Evolutionary conservation across 92 coral and sea anemone genomes (phyloP).

Genomic region (Palythoa heliodiscus): DNA sequence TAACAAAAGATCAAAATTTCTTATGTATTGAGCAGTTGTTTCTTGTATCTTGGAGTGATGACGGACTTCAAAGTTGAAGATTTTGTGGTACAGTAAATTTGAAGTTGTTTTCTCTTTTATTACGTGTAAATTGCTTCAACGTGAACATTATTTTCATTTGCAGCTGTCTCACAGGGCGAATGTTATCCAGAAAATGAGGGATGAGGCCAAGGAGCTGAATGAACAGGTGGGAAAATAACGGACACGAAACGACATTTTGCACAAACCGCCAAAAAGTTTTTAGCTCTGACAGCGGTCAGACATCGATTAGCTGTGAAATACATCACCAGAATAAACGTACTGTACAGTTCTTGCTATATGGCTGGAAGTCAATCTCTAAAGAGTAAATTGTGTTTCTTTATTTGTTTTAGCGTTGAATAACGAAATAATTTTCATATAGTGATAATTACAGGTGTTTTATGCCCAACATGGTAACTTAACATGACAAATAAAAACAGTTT

Average conservation of each 20-base stretch:
- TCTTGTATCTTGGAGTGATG: neutral
- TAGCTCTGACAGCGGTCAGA: neutral
- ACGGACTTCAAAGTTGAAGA: conserved; percentile 24
- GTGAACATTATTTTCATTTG: neutral
- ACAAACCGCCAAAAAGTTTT: neutral
- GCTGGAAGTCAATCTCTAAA: neutral
- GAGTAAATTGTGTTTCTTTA: neutral
- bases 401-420: neutral
- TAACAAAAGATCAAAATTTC: neutral
- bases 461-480: too few relatives aligned
- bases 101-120: neutral
- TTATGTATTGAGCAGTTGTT: neutral
- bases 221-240: conserved; percentile 62
- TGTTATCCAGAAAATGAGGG: conserved; percentile 76
- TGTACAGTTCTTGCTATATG: neutral
- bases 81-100: conserved; percentile 33
- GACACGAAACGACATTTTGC: neutral
- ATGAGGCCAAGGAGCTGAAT: conserved; percentile 65
- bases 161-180: conserved; percentile 90
- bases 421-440: too few relatives aligned
- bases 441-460: too few relatives aligned
- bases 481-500: too few relatives aligned
- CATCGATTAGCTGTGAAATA: neutral
- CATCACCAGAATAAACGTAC: neutral
- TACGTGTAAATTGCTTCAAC: neutral